Evolutionary conservation across 2,113 vertebrate species (phyloP).

Genomic region (Tamias sibiricus): DNA sequence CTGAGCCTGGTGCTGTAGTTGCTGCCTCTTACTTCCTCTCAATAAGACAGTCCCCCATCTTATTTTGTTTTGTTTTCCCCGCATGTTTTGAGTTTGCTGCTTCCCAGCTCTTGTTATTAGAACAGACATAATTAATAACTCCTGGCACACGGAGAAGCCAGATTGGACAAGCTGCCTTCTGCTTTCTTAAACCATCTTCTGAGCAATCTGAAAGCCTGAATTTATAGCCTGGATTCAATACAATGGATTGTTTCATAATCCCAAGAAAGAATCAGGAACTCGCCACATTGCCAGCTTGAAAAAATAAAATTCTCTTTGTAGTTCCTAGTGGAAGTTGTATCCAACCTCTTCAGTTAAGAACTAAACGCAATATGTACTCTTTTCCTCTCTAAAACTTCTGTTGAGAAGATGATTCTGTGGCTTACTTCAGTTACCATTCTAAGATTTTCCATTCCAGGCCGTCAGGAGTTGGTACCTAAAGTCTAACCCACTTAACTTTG

Average conservation of each 20-base stretch:
- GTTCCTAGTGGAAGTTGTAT: constrained; percentile 55
- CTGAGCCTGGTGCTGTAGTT: background rate
- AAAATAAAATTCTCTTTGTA: constrained; percentile 75
- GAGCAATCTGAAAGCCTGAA: constrained; percentile 79
- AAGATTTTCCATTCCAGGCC: constrained; percentile 14
- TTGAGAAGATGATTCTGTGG: constrained; percentile 18
- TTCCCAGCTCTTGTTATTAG: constrained; percentile 84
- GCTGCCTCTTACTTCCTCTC: constrained; percentile 64
- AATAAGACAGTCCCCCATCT: constrained; percentile 61
- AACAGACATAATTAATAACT: constrained; percentile 87
- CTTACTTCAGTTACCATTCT: constrained; percentile 8
- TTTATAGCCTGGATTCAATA: constrained; percentile 84
- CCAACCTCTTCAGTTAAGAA: constrained; percentile 56
- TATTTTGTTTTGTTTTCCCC: constrained; percentile 85
- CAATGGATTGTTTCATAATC: constrained; percentile 69
- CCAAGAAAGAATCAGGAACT: constrained; percentile 72
- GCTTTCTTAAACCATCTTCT: constrained; percentile 83
- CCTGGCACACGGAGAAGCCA: constrained; percentile 81
- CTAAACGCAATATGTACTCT: constrained; percentile 10
- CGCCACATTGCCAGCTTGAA: constrained; percentile 70
- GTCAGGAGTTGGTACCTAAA: background rate
- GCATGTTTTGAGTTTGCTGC: constrained; percentile 86
- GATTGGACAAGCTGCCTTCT: constrained; percentile 81
- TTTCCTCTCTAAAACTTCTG: constrained; percentile 56
- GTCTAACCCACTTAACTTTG: background rate